Base-by-base conservation (phyloP, 2,113 vertebrate genomes). In the Mugil cephalus region DNA sequence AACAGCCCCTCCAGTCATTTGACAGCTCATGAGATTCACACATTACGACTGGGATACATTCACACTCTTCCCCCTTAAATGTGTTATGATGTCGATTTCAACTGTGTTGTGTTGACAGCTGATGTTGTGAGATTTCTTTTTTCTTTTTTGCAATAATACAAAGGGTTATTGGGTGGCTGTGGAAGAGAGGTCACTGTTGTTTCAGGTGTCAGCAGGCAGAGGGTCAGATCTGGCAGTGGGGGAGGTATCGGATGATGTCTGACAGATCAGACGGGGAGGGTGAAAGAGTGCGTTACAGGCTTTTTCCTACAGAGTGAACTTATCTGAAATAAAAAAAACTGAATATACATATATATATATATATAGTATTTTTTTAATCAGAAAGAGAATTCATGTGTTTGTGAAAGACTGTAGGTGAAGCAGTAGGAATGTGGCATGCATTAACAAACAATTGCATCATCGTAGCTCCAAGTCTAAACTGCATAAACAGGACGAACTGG, bases 161-260 rank as follows among this genome's bases (percentile, higher is more conserved):
- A 43, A 5, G 52, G 81, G 82, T 83, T 78, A 73, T 71, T 74
- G 38, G 82, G 78, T 24, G 59, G 47, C 51, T 63, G 9, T 47
- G 70, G 77, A 42, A 54, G 77, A 63, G 69, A 48, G 74, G 71
- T 59, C 69, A 58, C 42, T 93, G 90, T 94, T 94, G 68, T 87
- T 84, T 80, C 90, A 94, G 92, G 84, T 91, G 91, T 83, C n/a
- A 56, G 86, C 60, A 53, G 69, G 59, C 73, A 58, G 69, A 54
- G 69, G 70, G 69, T 70, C 65, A 43, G 68, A 59, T 30, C 48
- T 47, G 54, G 21, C 8, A 1, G 54, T n/a, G 72, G 59, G 74
- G 79, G 69, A 74, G 80, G 85, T 88, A 82, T 90, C 68, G 3
- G 60, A 69, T 91, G 76, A 86, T 90, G 86, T 86, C 68, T 83